phyloP scores from a whole-genome alignment of 2,888 invertebrate genomes.

The Stenotaenia linearis region DNA sequence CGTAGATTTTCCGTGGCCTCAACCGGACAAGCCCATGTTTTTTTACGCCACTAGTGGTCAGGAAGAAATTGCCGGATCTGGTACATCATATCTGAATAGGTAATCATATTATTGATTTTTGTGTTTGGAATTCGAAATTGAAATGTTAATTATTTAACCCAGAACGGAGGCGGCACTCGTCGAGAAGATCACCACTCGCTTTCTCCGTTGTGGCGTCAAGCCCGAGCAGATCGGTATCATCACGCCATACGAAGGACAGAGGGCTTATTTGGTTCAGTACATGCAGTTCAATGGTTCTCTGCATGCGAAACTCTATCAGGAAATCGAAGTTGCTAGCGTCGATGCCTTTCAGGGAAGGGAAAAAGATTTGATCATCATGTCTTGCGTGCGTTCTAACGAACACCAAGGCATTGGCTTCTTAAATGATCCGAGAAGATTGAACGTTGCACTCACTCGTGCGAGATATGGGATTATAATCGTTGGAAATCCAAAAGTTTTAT shows the following conservation, averaged over 20 bases:
- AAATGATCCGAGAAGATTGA: conserved; percentile 93
- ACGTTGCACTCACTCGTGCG: conserved; percentile 95
- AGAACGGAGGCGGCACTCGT: conserved; percentile 98
- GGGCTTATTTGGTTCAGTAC: conserved; percentile 92
- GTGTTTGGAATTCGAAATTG: neutral
- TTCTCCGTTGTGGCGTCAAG: conserved; percentile 87
- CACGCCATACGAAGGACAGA: conserved; percentile 97
- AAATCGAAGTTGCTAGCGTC: conserved; percentile 98
- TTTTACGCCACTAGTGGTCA: conserved; percentile 94
- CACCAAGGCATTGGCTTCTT: conserved; percentile 98
- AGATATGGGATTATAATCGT: conserved; percentile 97
- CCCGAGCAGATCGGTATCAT: conserved; percentile 98
- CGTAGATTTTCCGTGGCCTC: conserved; percentile 97
- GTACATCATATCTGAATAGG: conserved; percentile 92
- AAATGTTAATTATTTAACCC: neutral
- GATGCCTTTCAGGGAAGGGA: conserved; percentile 99
- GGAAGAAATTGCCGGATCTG: conserved; percentile 97
- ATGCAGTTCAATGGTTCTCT: conserved; percentile 98
- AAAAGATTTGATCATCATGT: conserved; percentile 98
- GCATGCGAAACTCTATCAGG: conserved; percentile 87
- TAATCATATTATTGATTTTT: conserved; percentile 37
- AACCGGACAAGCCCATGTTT: conserved; percentile 94
- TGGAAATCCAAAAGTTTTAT: conserved; percentile 96
- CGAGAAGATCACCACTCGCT: conserved; percentile 93
- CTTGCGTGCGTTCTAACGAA: conserved; percentile 96